A percentile compares a stretch with the other conserved stretches of the same genome.
These are phyloP conservation scores for Drosophila parabipectinata DNA, from an alignment of 1,140 invertebrate species.

Conservation along the genomic window DNA sequence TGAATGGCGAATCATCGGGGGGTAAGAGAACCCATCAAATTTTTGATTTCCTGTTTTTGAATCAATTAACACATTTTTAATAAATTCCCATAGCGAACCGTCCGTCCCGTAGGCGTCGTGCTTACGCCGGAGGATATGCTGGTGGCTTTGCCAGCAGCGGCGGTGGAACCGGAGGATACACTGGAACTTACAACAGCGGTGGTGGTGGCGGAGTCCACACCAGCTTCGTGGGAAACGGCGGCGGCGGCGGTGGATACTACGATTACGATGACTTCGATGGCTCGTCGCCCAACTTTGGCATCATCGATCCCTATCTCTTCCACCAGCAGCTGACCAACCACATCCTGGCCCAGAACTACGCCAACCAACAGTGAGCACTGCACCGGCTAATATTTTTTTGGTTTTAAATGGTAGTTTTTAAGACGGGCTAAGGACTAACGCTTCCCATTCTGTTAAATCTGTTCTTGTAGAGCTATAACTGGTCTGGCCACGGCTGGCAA, in stretches of 20 bases:
- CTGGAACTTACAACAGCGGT: conserved; percentile 55
- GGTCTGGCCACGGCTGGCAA: conserved; percentile 70
- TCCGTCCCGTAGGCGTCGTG: conserved; percentile 15
- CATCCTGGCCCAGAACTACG: conserved; percentile 75
- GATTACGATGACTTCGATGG: conserved; percentile 66
- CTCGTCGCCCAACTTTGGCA: conserved; percentile 60
- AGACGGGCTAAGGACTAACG: conserved; percentile 36
- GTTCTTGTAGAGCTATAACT: conserved; percentile 73
- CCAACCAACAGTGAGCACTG: conserved; percentile 71
- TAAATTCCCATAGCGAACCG: conserved; percentile 9
- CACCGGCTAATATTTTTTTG: neutral
- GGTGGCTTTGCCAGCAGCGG: conserved; percentile 52
- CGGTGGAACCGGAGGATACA: conserved; percentile 54
- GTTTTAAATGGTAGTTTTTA: conserved; percentile 10
- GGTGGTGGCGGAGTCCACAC: conserved; percentile 37
- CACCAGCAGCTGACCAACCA: conserved; percentile 82
- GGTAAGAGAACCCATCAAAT: conserved; percentile 34
- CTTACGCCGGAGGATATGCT: conserved; percentile 41
- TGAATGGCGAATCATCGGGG: conserved; percentile 50
- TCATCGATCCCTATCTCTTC: conserved; percentile 77
- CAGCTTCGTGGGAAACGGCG: conserved; percentile 25
- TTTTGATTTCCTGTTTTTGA: neutral
- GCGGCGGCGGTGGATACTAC: conserved; percentile 43
- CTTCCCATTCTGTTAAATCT: conserved; percentile 46
- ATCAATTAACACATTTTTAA: neutral